Conservation (phyloP, 2,113 vertebrate species). For the Aplodontia rufa region DNA sequence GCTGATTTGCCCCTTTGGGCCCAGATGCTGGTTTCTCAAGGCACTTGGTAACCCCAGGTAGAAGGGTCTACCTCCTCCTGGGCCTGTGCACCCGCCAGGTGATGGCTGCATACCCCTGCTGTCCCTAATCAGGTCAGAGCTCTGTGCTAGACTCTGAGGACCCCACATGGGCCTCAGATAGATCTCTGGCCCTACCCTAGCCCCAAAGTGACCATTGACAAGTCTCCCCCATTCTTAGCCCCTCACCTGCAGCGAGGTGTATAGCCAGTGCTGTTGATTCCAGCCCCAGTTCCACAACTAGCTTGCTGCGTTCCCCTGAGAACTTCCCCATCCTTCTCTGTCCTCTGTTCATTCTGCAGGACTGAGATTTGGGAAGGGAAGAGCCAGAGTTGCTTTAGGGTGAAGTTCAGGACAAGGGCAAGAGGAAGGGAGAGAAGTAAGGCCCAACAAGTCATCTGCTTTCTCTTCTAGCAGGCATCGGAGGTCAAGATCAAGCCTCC, state of each 20-base stretch:
- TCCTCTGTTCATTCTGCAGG: not conserved
- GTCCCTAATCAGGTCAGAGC: not conserved
- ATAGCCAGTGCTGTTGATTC: accelerated
- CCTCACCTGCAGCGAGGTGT: not conserved
- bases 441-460: not conserved
- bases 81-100: not conserved
- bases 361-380: not conserved
- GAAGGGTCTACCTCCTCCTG: not conserved
- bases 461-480: conserved; percentile 80
- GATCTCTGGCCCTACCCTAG: not conserved
- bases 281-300: not conserved
- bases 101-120: not conserved
- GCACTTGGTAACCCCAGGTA: not conserved
- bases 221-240: not conserved
- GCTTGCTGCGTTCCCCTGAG: not conserved
- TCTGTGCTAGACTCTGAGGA: not conserved
- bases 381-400: not conserved
- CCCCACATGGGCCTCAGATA: not conserved
- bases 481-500: conserved; percentile 84
- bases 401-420: not conserved
- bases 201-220: not conserved
- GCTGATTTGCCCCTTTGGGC: conserved; percentile 41
- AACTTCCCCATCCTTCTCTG: not conserved
- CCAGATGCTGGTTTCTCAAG: not conserved
- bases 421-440: not conserved